These are phyloP conservation scores for Otis tarda DNA, from an alignment of 2,113 vertebrate species.

Conservation along the genomic window DNA sequence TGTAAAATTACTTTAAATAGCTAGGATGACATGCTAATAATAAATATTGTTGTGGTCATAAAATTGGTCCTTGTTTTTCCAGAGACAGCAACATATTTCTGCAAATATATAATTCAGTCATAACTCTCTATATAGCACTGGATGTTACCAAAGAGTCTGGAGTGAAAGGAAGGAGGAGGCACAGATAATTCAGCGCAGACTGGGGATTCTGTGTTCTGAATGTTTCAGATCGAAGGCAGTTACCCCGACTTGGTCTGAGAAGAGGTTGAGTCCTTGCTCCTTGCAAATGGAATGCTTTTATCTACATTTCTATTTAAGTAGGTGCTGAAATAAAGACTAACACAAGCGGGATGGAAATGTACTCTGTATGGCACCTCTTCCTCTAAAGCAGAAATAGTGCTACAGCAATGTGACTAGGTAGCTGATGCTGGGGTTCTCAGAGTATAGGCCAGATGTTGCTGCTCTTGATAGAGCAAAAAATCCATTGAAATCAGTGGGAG, in stretches of 20 bases:
- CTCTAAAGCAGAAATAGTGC: background rate
- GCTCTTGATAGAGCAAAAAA: background rate
- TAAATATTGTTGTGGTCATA: background rate
- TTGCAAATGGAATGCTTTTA: constrained; percentile 20
- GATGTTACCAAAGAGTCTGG: background rate
- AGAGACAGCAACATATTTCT: background rate
- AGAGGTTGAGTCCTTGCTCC: constrained; percentile 5
- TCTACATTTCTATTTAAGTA: constrained; percentile 27
- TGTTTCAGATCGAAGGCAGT: background rate
- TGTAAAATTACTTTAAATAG: background rate
- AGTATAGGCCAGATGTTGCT: background rate
- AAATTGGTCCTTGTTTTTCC: background rate
- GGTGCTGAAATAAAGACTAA: constrained; percentile 54
- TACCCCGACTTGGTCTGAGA: background rate
- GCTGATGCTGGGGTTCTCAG: background rate
- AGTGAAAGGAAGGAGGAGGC: background rate
- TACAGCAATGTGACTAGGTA: background rate
- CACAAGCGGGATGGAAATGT: background rate
- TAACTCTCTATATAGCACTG: background rate
- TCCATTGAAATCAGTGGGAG: background rate
- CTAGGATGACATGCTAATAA: background rate
- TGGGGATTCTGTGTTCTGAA: background rate
- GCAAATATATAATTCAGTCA: background rate
- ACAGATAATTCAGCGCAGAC: background rate
- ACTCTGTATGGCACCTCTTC: background rate